phyloP scores from a whole-genome alignment of 37 sponge, comb jelly and placozoan genomes.

The Oopsacas minuta region DNA sequence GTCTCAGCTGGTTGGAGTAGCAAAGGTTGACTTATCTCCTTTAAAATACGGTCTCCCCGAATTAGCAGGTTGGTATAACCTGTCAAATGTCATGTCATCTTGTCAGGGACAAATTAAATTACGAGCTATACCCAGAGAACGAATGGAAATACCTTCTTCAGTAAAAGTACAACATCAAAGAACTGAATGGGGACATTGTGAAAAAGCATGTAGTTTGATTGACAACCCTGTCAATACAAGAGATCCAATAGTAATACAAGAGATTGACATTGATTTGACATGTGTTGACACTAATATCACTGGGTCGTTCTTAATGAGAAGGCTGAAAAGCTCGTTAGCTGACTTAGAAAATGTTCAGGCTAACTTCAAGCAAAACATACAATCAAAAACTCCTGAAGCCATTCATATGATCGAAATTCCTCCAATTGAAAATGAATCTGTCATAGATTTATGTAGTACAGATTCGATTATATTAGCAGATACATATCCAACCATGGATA shows the following conservation, averaged over 20 bases:
- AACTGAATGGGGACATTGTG: background rate
- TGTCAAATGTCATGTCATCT: conserved; percentile 19
- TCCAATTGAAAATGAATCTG: background rate
- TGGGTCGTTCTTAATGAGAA: background rate
- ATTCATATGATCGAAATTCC: background rate
- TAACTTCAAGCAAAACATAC: background rate
- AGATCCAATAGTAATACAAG: background rate
- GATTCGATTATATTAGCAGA: too few relatives aligned
- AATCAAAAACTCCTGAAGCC: background rate
- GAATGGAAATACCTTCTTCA: background rate
- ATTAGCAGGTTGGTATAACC: conserved; percentile 78
- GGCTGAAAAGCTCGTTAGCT: background rate
- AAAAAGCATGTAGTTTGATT: background rate
- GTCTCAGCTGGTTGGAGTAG: conserved; percentile 36
- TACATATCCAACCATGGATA: background rate
- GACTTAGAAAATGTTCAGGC: background rate
- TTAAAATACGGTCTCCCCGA: conserved; percentile 49
- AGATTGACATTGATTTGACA: background rate
- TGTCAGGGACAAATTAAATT: conserved; percentile 2
- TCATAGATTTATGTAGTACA: too few relatives aligned
- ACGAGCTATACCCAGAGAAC: background rate
- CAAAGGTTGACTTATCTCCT: conserved; percentile 58
- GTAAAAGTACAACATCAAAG: background rate
- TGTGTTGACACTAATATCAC: background rate
- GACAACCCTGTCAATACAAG: background rate